These are phyloP conservation scores for Dicyrtomina minuta DNA, from an alignment of 2,888 invertebrate species.

Conservation along the genomic window DNA sequence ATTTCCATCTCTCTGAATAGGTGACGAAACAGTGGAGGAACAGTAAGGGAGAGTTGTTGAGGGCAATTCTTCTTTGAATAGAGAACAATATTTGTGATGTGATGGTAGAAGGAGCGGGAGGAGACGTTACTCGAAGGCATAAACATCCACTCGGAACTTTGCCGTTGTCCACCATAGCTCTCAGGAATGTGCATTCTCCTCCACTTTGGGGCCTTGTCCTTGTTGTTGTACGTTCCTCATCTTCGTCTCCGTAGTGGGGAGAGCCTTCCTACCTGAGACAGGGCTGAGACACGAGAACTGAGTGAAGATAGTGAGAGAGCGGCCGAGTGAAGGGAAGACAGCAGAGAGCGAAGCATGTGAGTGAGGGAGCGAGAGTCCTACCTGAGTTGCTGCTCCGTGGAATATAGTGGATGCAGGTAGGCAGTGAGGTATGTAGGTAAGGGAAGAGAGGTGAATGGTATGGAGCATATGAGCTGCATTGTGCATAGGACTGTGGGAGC, in stretches of 20 bases:
- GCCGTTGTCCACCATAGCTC: conserved; percentile 27
- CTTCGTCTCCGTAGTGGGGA: neutral
- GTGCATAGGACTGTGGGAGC: neutral
- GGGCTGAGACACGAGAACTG: neutral
- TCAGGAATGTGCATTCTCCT: conserved; percentile 35
- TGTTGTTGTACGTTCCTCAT: conserved; percentile 20
- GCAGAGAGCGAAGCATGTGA: too few relatives aligned
- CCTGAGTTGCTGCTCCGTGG: too few relatives aligned
- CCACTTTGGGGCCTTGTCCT: conserved; percentile 29
- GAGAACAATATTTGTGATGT: conserved; percentile 38
- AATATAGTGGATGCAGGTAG: too few relatives aligned
- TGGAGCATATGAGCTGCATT: neutral
- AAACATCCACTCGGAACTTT: conserved; percentile 36
- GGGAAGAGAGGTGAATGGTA: conserved; percentile 9
- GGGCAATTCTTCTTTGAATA: conserved; percentile 46
- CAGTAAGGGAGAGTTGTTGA: conserved; percentile 45
- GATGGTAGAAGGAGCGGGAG: conserved; percentile 39
- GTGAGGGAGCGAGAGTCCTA: conserved; percentile 7
- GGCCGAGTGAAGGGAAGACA: neutral
- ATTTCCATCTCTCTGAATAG: conserved; percentile 18
- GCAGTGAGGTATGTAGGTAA: neutral
- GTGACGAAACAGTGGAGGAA: conserved; percentile 41
- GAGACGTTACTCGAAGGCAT: conserved; percentile 46
- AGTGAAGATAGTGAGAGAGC: conserved; percentile 10
- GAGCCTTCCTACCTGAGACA: conserved; percentile 21